Evolutionary conservation across 2,888 invertebrate genomes (phyloP).

Genomic region (Meghimatium bilineatum): DNA sequence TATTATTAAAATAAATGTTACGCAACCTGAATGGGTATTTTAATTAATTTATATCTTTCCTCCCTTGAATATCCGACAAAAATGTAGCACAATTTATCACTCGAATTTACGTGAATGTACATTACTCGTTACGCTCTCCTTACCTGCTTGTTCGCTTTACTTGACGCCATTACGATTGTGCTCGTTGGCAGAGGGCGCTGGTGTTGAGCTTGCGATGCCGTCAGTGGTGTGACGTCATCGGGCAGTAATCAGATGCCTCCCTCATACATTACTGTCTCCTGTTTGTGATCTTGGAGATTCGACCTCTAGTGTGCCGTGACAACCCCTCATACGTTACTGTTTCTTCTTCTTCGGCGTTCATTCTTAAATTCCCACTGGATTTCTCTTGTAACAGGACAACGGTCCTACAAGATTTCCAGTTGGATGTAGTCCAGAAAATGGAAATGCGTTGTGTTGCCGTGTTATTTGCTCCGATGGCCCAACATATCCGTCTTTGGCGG

Average conservation of each 20-base stretch:
- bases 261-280: too few species aligned
- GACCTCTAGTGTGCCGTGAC: too few species aligned
- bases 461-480: too few species aligned
- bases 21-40: neutral
- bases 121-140: constrained; percentile 17
- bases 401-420: too few species aligned
- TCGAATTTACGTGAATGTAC: neutral
- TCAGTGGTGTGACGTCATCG: neutral
- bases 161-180: constrained; percentile 38
- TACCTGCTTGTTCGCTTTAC: constrained; percentile 48
- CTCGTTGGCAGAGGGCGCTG: constrained; percentile 20
- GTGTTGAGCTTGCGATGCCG: neutral
- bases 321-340: too few species aligned
- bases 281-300: too few species aligned
- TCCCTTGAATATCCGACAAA: neutral
- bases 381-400: too few species aligned
- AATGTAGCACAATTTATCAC: neutral
- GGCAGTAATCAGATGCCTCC: neutral
- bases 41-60: neutral
- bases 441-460: too few species aligned
- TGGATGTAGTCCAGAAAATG: too few species aligned
- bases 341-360: too few species aligned
- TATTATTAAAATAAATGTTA: neutral
- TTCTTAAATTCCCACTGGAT: too few species aligned
- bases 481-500: too few species aligned